Conservation (phyloP, 1,140 invertebrate species). For the Tetragnatha versicolor region DNA sequence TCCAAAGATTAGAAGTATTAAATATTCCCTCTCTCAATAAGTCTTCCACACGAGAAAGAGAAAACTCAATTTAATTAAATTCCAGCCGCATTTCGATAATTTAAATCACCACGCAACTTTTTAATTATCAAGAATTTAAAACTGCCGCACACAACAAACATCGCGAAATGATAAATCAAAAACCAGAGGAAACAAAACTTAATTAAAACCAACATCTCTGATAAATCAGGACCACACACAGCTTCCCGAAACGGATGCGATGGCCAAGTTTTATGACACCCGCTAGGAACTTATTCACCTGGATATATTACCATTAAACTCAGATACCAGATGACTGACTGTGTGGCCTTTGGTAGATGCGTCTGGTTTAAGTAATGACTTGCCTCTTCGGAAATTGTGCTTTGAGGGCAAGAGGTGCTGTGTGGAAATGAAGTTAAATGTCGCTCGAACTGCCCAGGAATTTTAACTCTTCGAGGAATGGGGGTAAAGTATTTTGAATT, state of each 20-base stretch:
- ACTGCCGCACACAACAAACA: too few species aligned
- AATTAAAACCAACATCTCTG: too few species aligned
- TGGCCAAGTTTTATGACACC: conserved; percentile 16
- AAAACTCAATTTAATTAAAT: too few species aligned
- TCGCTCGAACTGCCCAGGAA: neutral
- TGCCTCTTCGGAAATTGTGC: neutral
- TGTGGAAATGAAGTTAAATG: conserved; percentile 30
- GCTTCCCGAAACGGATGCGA: neutral
- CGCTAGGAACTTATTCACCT: neutral
- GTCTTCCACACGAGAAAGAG: too few species aligned
- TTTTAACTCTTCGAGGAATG: conserved; percentile 4
- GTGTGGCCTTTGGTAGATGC: neutral
- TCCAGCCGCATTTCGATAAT: too few species aligned
- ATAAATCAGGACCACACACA: too few species aligned
- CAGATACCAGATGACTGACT: conserved; percentile 19
- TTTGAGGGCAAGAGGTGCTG: conserved; percentile 7
- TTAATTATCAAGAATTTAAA: too few species aligned
- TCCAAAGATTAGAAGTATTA: too few species aligned
- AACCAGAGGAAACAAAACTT: too few species aligned
- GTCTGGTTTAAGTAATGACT: conserved; percentile 34
- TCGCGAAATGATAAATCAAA: too few species aligned
- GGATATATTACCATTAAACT: conserved; percentile 25
- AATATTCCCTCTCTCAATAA: too few species aligned
- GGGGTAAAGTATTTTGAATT: conserved; percentile 34
- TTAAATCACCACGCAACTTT: too few species aligned